Conservation (phyloP, 2,888 invertebrate species). For the Phytoseiulus persimilis region DNA sequence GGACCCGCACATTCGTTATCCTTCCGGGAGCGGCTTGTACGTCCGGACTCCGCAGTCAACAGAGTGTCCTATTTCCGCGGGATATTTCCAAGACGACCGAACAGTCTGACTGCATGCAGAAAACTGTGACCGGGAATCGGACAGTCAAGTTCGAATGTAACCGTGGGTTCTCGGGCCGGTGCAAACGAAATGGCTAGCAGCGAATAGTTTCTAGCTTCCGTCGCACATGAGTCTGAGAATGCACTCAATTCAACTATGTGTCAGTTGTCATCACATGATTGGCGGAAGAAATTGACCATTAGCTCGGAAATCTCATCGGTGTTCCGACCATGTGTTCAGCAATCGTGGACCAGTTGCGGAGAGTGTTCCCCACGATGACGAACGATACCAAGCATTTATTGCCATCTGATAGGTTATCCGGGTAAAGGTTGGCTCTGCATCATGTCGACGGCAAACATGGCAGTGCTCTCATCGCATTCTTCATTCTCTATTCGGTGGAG, state of each 20-base stretch:
- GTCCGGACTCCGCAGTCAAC: neutral
- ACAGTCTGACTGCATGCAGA: neutral
- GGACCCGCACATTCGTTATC: too few species aligned
- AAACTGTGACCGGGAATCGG: neutral
- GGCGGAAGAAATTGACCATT: neutral
- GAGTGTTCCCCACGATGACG: neutral
- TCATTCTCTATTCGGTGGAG: neutral
- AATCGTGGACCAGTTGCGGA: neutral
- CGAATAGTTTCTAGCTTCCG: neutral
- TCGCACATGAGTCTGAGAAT: neutral
- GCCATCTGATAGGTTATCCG: neutral
- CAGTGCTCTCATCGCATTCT: neutral
- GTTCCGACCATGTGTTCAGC: neutral
- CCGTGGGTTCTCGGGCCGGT: neutral
- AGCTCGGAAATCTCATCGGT: neutral
- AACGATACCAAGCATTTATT: neutral
- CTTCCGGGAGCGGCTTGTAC: too few species aligned
- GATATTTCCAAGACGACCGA: neutral
- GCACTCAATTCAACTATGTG: neutral
- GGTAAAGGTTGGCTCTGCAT: neutral
- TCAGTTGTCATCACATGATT: neutral
- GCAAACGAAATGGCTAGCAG: neutral
- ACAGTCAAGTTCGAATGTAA: neutral
- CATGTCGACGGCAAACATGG: neutral
- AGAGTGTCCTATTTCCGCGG: neutral